Base-by-base conservation (phyloP, 2,113 vertebrate species). In the Eulemur rufifrons region DNA sequence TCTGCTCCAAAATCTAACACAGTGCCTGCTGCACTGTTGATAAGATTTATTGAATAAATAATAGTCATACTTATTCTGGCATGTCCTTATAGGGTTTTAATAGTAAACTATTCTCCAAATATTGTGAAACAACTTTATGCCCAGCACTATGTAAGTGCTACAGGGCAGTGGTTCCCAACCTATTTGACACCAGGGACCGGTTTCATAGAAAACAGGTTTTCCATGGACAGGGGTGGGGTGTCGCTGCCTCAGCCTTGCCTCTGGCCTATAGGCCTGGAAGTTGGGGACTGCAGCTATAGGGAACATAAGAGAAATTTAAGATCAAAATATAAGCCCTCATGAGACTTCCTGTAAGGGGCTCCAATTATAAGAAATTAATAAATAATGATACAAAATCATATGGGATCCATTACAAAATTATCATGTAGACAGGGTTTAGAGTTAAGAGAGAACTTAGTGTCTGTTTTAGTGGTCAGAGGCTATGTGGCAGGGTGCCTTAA, bases 261-360 rank as follows among this genome's bases (percentile, higher is more conserved):
- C 52, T 18, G 52, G 52, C 52, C 52, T 17, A 6, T 54, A 54
- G 52, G 52, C 52, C 52, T 54, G 52, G 52, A 17, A 54, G 52
- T 54, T 54, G 6, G 52, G 5, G 52, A 54, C 54, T 14, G 4
- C 20, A 56, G 54, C 54, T 71, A 10, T 25, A 78, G 50, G 64
- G 73, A 89, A 74, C 32, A 27, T 91, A 74, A 61, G 83, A 95
- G 37, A 91, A 95, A 78, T 56, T 83, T 74, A 87, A 96, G 37
- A 12, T 88, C 42, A 85, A 85, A 81, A 32, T 85, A 88, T 85
- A 47, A 91, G 45, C 34, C 50, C 39, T 94, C 9, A 5, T 93
- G 71, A 61, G 32, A 63, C 56, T 93, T 90, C 37, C 37, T 54
- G 4, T 71, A 90, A 83, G 25, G 45, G 18, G 1, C 47, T 74